phyloP scores from a whole-genome alignment of 2,797 vertebrate species.

The Halcyon badia region DNA sequence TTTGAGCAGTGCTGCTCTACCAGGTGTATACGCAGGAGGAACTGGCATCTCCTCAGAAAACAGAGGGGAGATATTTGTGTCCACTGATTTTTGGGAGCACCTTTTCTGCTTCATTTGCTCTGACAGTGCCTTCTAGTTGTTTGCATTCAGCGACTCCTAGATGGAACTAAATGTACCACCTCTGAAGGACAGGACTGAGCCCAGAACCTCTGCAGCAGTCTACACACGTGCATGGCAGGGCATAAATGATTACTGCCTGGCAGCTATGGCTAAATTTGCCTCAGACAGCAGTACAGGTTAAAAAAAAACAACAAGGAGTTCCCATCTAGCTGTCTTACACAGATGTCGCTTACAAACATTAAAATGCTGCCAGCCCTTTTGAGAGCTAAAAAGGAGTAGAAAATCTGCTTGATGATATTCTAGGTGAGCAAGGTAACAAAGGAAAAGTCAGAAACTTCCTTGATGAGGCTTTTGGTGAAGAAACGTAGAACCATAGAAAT shows the following conservation, averaged over 20 bases:
- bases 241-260: neutral
- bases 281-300: neutral
- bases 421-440: neutral
- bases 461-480: neutral
- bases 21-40: constrained; percentile 72
- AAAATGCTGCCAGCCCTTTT: neutral
- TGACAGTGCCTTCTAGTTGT: neutral
- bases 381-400: neutral
- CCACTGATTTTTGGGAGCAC: constrained; percentile 43
- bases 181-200: neutral
- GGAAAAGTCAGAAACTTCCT: neutral
- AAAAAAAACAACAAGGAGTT: neutral
- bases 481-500: neutral
- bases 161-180: neutral
- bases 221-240: neutral
- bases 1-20: constrained; percentile 16
- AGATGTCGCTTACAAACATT: neutral
- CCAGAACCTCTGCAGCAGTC: neutral
- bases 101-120: constrained; percentile 64
- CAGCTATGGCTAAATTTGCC: neutral
- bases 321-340: neutral
- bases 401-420: neutral
- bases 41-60: constrained; percentile 58
- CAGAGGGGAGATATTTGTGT: constrained; percentile 45
- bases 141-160: neutral